Conservation (phyloP, 2,797 vertebrate species). For the Morelia viridis region DNA sequence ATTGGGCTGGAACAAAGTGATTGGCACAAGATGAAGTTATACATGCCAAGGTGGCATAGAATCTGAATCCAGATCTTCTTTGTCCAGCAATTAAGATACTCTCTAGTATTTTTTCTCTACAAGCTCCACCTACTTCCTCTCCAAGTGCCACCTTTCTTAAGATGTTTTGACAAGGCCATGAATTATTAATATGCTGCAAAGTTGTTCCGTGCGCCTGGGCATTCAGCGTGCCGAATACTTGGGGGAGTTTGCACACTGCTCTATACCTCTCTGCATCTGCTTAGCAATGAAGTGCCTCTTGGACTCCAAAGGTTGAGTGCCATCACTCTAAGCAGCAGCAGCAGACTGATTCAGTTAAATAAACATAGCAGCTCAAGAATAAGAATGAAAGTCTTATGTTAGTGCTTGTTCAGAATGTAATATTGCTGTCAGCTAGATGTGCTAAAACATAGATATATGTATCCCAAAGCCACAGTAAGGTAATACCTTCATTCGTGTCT, state of each 20-base stretch:
- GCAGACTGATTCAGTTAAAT: slow-evolving; percentile 41
- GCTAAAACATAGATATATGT: not conserved
- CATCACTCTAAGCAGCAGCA: slow-evolving; percentile 13
- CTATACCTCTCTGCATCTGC: slow-evolving; percentile 39
- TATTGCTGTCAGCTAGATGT: not conserved
- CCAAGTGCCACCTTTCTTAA: not conserved
- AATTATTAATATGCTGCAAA: slow-evolving; percentile 20
- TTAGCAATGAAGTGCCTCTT: slow-evolving; percentile 42
- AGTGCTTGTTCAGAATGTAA: slow-evolving; percentile 24
- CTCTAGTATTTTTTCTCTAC: not conserved
- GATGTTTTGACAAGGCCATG: not conserved
- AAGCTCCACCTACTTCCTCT: not conserved
- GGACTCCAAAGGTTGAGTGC: slow-evolving; percentile 34
- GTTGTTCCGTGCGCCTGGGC: not conserved
- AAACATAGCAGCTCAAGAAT: slow-evolving; percentile 32
- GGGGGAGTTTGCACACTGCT: slow-evolving; percentile 33
- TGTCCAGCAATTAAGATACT: not conserved
- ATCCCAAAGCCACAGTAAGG: not conserved
- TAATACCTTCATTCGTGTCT: not conserved
- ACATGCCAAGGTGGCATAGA: no score
- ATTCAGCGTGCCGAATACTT: slow-evolving; percentile 7
- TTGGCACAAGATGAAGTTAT: not conserved
- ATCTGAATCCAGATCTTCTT: not conserved
- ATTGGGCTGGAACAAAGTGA: not conserved
- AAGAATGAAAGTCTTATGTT: slow-evolving; percentile 31